Evolutionary conservation across 2,113 vertebrate genomes (phyloP).

Genomic region (Turdus rufiventris): DNA sequence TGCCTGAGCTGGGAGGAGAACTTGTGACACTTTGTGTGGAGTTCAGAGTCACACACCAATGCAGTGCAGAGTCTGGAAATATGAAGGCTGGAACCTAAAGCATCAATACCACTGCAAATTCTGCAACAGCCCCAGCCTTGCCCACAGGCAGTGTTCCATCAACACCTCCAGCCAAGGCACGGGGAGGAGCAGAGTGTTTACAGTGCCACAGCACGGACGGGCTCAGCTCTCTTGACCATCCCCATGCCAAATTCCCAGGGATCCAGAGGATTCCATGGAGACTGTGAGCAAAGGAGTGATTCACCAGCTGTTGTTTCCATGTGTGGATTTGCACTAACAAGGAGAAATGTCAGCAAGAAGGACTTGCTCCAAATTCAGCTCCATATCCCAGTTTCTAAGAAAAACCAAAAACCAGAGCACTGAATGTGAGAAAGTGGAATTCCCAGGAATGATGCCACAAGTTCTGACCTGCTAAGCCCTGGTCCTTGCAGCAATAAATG

Average conservation of each 20-base stretch:
- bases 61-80: neutral
- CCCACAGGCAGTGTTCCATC: neutral
- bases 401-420: neutral
- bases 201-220: neutral
- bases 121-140: neutral
- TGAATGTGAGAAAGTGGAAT: neutral
- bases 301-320: neutral
- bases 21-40: neutral
- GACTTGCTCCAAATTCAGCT: neutral
- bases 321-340: neutral
- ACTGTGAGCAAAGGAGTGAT: neutral
- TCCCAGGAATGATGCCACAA: neutral
- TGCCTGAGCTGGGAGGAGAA: neutral
- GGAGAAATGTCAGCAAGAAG: neutral
- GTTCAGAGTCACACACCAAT: neutral
- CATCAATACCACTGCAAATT: neutral
- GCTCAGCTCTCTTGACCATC: neutral
- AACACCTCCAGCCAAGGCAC: neutral
- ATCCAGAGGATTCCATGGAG: neutral
- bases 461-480: neutral
- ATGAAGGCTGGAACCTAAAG: neutral
- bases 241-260: neutral
- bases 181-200: neutral
- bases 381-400: neutral
- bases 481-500: neutral